phyloP scores from a whole-genome alignment of 2,113 vertebrate genomes.

The Pseudopipra pipra region DNA sequence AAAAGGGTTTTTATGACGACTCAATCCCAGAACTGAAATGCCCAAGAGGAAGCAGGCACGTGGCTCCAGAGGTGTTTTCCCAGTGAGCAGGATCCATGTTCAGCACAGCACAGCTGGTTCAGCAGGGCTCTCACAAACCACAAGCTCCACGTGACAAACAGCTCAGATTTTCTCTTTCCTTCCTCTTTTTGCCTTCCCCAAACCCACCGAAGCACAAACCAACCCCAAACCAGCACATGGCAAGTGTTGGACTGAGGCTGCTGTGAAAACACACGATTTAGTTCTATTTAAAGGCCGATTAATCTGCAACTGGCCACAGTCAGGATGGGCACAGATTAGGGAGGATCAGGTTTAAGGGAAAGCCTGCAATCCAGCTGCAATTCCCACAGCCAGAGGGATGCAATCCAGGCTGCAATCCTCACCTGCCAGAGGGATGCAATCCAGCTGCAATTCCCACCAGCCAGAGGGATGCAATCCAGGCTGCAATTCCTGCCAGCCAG shows the following conservation, averaged over 20 bases:
- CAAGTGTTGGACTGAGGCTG: background rate
- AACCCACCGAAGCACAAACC: background rate
- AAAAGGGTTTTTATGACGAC: background rate
- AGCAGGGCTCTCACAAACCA: background rate
- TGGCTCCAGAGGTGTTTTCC: background rate
- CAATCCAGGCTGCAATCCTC: background rate
- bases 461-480: background rate
- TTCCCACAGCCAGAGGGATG: accelerated
- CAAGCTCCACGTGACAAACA: background rate
- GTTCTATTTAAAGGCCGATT: background rate
- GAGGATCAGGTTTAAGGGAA: background rate
- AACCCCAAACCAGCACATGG: background rate
- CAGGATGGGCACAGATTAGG: background rate
- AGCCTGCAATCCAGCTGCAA: background rate
- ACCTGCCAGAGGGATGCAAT: background rate
- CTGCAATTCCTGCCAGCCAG: background rate
- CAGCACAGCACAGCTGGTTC: background rate
- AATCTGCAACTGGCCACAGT: background rate
- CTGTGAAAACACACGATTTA: background rate
- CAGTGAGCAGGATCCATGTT: accelerated
- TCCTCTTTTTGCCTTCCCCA: background rate
- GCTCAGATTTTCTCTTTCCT: background rate
- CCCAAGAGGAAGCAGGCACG: background rate
- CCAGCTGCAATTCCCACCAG: background rate
- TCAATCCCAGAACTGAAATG: background rate